A percentile compares a stretch with the other conserved stretches of the same genome.
phyloP scores from a whole-genome alignment of 2,888 invertebrate genomes.

The Diaphora mendica region DNA sequence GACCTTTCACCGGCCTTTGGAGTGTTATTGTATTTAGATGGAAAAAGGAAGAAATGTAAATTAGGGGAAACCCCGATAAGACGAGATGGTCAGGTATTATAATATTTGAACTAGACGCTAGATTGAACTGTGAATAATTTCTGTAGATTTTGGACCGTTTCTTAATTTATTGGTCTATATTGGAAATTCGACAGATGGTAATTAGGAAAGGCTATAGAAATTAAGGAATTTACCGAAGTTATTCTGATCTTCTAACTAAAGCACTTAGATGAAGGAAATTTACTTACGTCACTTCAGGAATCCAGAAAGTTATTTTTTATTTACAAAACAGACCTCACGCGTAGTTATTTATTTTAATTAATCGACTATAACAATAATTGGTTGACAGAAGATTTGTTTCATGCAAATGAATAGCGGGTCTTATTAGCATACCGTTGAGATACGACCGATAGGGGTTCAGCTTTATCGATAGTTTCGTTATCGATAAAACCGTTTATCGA shows the following conservation, averaged over 20 bases:
- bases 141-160: too few species aligned
- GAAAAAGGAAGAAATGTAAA: too few species aligned
- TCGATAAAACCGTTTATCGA: slow-evolving; percentile 15
- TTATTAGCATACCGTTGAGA: slow-evolving; percentile 69
- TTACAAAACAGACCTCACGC: slow-evolving; percentile 59
- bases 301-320: neutral
- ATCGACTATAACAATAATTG: slow-evolving; percentile 75
- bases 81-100: too few species aligned
- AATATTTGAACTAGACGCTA: too few species aligned
- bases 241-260: neutral
- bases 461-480: slow-evolving; percentile 30
- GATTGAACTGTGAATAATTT: too few species aligned
- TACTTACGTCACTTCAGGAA: neutral
- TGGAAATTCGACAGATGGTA: neutral
- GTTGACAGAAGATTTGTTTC: slow-evolving; percentile 70
- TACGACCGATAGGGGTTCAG: slow-evolving; percentile 33
- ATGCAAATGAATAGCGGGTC: slow-evolving; percentile 68
- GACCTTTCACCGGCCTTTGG: too few species aligned
- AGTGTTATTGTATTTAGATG: too few species aligned
- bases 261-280: neutral
- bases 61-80: too few species aligned
- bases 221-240: neutral
- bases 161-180: neutral
- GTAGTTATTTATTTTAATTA: slow-evolving; percentile 67
- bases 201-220: neutral